Evolutionary conservation across 2,888 invertebrate genomes (phyloP), one percentile per base, ranked within the genome.

Genomic region (Pinctada fucata): DNA sequence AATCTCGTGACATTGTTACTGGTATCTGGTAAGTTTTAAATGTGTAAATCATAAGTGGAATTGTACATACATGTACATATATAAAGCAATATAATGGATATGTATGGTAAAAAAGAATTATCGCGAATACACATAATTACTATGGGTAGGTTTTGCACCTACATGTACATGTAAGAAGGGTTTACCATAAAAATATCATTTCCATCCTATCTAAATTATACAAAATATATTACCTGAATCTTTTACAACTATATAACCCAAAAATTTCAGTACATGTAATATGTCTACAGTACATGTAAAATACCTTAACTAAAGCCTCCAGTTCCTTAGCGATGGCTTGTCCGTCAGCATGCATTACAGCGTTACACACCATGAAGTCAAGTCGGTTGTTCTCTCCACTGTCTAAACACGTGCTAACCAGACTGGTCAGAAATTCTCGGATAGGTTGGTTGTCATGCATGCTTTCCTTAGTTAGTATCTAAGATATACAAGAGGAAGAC

Each of bases 351-450:
- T 85, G 85, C 5, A 86, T 85, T 16, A 88, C 83, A 3, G 87
- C 83, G 31, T 85, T 86, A 81, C 91, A 90, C 2, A 88, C 88
- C 63, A 92, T 86, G 76, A 92, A 88, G 76, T 92, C 91, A 16
- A 92, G 77, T 66, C 91, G 83, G 1, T 82, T 80, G 48, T 81
- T 81, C 3, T 82, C 76, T 63, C 71, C 75, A n/a, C 86, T 76
- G 72, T 91, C 87, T 63, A 92, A 73, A 78, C 90, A 88, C 13
- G 83, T 84, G n/a, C 80, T 83, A 3, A 88, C 86, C 13, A 93
- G 84, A 6, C 81, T 79, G 13, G 79, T 85, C 79, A 93, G 88
- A 81, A 93, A 93, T 45, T 91, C 90, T 16, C 87, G 78, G 6
- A 92, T 84, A 13, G 84, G 79, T 45, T 81, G 81, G 69, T 89